Percentiles rank a stretch among this genome's conserved stretches.
phyloP scores from a whole-genome alignment of 2,888 invertebrate genomes.

The Parthenolecanium corni region DNA sequence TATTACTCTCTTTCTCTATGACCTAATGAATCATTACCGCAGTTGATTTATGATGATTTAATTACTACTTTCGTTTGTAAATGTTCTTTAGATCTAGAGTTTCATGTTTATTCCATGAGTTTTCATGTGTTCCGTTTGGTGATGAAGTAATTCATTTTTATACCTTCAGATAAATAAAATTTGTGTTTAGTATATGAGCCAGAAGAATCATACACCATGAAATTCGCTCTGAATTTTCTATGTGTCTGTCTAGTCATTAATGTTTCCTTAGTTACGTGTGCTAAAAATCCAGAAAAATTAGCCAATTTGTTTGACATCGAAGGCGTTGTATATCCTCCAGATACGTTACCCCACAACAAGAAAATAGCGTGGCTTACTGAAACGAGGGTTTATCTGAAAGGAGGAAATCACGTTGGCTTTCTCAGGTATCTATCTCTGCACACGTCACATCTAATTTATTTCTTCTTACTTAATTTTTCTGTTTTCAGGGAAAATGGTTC shows the following conservation, averaged over 20 bases:
- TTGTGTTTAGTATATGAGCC: too few species aligned
- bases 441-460: neutral
- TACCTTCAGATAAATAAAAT: too few species aligned
- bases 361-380: slow-evolving; percentile 42
- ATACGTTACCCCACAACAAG: slow-evolving; percentile 39
- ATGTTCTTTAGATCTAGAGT: too few species aligned
- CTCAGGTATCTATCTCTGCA: slow-evolving; percentile 43
- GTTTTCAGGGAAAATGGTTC: slow-evolving; percentile 70
- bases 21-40: too few species aligned
- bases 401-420: slow-evolving; percentile 78
- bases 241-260: neutral
- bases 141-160: too few species aligned
- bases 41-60: too few species aligned
- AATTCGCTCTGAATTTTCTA: too few species aligned
- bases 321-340: slow-evolving; percentile 63
- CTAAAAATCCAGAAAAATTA: neutral
- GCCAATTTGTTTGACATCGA: slow-evolving; percentile 52
- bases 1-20: too few species aligned
- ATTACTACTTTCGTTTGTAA: too few species aligned
- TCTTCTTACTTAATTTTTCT: neutral
- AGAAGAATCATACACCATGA: too few species aligned
- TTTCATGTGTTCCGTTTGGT: too few species aligned
- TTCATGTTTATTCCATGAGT: too few species aligned
- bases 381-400: slow-evolving; percentile 71
- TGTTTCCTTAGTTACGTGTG: neutral